Base-by-base conservation (phyloP, 2,113 vertebrate species). In the Engraulis encrasicolus region DNA sequence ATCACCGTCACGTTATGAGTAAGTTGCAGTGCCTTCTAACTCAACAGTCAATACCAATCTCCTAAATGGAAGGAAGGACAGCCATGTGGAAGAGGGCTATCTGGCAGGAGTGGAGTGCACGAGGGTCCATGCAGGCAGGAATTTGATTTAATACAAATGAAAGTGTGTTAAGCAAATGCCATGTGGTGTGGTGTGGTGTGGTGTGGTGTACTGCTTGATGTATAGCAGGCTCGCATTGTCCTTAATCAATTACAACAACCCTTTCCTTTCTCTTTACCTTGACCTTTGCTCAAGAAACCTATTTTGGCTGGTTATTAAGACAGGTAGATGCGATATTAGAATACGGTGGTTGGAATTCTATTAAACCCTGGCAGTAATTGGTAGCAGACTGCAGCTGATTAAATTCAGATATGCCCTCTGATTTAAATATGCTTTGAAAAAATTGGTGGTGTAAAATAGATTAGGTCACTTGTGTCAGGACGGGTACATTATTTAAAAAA, bases 271-370 rank as follows among this genome's bases (percentile, higher is more conserved):
- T 34, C 40, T 3, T 74, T 31, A 74, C 66, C 66, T 31, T 74
- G 66, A 74, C 66, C 66, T 74, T 74, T 74, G 66, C 31, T 74
- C 66, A 15, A 74, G 66, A 74, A n/a, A 17, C 27, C 66, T 74
- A 74, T 74, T 74, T 74, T 27, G 14, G 66, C 34, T 74, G 66
- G 27, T 74, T 74, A 74, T 74, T 74, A 74, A 74, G 66, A 74
- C 66, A 5, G 66, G 15, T n/a, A n/a, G 34, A 74, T 34, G 31
- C 34, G 34, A 74, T 74, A 27, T 34, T 4, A 31, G 66, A 34
- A 31, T 11, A 74, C 34, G 66, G 23, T 74, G 27, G 66, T 12
- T n/a, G 12, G 66, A 74, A 74, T 74, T 74, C 66, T 31, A 74
- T 74, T 74, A 74, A 74, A 74, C 31, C 66, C 27, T 19, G 14